phyloP scores from a whole-genome alignment of 2,113 vertebrate species.

The Melanerpes aurifrons region DNA sequence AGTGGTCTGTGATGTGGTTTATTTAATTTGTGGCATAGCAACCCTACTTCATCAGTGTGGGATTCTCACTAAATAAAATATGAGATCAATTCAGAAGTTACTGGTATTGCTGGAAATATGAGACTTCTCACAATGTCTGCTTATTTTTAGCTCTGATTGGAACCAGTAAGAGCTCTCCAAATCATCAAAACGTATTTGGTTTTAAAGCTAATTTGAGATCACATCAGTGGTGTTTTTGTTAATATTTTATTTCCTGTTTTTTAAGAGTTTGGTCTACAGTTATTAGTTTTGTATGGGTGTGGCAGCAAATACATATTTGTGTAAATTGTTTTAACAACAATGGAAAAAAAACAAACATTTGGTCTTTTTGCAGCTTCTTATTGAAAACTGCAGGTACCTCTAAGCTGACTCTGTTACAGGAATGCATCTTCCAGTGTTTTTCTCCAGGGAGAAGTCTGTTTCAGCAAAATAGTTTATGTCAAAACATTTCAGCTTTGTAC shows the following conservation, averaged over 20 bases:
- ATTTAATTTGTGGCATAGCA: neutral
- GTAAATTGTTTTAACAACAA: neutral
- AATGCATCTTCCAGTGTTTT: neutral
- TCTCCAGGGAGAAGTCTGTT: neutral
- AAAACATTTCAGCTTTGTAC: conserved; percentile 2
- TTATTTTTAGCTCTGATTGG: neutral
- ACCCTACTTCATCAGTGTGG: neutral
- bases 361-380: neutral
- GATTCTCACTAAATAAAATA: conserved; percentile 40
- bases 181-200: neutral
- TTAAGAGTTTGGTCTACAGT: neutral
- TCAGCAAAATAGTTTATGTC: neutral
- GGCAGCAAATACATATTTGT: neutral
- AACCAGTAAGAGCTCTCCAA: neutral
- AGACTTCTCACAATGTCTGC: neutral
- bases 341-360: neutral
- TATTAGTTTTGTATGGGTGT: neutral
- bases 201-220: neutral
- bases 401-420: neutral
- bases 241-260: conserved; percentile 12
- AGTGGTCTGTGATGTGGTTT: neutral
- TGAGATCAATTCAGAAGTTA: conserved; percentile 9
- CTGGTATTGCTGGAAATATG: conserved; percentile 14
- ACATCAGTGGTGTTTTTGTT: neutral
- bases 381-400: neutral